Evolutionary conservation across 2,797 vertebrate species (phyloP).

Genomic region (Sternotherus odoratus): DNA sequence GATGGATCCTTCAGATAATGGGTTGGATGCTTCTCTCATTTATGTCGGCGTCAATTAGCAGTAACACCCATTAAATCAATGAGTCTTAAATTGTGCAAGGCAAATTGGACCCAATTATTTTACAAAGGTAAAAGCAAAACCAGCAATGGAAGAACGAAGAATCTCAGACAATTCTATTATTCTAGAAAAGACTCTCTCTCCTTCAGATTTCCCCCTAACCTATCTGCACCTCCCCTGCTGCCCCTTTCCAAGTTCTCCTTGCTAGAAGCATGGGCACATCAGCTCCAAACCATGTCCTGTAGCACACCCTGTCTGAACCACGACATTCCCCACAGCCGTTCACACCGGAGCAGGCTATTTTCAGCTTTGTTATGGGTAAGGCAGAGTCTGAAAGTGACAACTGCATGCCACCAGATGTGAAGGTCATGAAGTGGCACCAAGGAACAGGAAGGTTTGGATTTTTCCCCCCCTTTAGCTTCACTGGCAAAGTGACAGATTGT

Average conservation of each 20-base stretch:
- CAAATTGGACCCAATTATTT: constrained; percentile 11
- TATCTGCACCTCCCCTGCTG: constrained; percentile 13
- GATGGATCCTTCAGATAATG: not conserved
- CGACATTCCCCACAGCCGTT: constrained; percentile 23
- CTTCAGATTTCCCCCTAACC: constrained; percentile 23
- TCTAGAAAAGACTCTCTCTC: constrained; percentile 1
- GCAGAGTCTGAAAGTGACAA: not conserved
- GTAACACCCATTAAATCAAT: not conserved
- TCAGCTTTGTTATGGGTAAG: not conserved
- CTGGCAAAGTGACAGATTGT: constrained; percentile 44
- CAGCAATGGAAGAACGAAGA: constrained; percentile 26
- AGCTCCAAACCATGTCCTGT: not conserved
- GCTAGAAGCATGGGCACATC: not conserved
- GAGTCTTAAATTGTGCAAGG: not conserved
- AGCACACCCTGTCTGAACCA: not conserved
- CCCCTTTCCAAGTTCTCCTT: not conserved
- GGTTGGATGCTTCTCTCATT: not conserved
- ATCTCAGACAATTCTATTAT: not conserved
- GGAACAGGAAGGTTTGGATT: not conserved
- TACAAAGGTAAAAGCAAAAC: constrained; percentile 40
- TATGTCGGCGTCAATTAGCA: not conserved
- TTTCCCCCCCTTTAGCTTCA: not conserved
- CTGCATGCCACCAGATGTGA: not conserved
- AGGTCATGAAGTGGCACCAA: not conserved
- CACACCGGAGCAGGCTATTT: not conserved